Evolutionary conservation across 2,888 invertebrate genomes (phyloP).

Genomic region (Meloe dianella): DNA sequence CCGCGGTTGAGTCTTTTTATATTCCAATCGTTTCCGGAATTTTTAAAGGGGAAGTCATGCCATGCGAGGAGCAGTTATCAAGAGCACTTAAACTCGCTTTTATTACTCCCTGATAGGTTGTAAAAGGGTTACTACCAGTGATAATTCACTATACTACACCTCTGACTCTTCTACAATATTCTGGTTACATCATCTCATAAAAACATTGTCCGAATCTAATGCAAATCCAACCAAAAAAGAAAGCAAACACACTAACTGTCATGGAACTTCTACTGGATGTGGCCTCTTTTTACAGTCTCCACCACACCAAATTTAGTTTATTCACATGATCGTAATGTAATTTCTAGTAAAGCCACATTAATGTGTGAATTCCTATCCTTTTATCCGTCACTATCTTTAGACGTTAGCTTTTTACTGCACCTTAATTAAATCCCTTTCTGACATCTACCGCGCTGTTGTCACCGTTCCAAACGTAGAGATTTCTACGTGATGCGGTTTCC

Average conservation of each 20-base stretch:
- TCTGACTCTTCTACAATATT: conserved; percentile 42
- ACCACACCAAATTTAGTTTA: not conserved
- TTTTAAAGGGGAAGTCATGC: conserved; percentile 52
- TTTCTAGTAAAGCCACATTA: conserved; percentile 1
- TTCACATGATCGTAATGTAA: conserved; percentile 7
- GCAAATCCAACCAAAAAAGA: conserved; percentile 17
- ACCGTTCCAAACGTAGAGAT: conserved; percentile 58
- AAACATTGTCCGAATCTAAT: conserved; percentile 21
- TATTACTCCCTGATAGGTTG: conserved; percentile 61
- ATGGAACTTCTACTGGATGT: not conserved
- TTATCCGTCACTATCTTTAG: conserved; percentile 31
- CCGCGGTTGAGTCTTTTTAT: conserved; percentile 43
- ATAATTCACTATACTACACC: conserved; percentile 57
- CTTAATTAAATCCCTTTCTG: conserved; percentile 62
- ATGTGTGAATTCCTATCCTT: conserved; percentile 21
- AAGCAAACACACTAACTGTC: not conserved
- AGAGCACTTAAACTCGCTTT: conserved; percentile 59
- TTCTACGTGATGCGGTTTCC: conserved; percentile 61
- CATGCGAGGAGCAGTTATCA: conserved; percentile 57
- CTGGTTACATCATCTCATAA: conserved; percentile 23
- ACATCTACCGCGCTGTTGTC: conserved; percentile 60
- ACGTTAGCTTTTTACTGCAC: conserved; percentile 57
- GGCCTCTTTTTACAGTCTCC: not conserved
- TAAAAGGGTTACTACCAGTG: conserved; percentile 60
- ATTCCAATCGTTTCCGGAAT: conserved; percentile 53